Evolutionary conservation across 2,888 invertebrate species (phyloP), one percentile per base, ranked within the genome.

Genomic region (Dryococelus australis): DNA sequence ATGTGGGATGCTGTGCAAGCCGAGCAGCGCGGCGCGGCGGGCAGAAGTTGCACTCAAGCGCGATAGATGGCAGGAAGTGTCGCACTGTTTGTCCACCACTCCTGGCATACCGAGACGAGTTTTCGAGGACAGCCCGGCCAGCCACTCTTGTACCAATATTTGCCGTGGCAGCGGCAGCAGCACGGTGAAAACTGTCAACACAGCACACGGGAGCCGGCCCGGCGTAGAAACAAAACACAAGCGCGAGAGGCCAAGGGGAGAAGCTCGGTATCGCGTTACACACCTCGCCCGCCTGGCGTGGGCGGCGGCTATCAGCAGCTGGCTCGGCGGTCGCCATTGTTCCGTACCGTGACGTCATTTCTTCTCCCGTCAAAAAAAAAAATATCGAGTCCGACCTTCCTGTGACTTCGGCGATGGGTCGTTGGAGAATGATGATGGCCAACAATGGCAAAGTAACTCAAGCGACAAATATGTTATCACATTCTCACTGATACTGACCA

Each of bases 11-110:
- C 35, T 35, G 35, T 35, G 35, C 4, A 4, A 35, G 35, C 47
- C 47, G 16, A 8, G 47, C 47, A 47, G 9, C 47, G 12, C 10
- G 65, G 8, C 10, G 65, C 13, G 24, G 65, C 65, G 20, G 65
- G 65, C 20, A 65, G 1, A n/a, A 65, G 65, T 65, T 65, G 65
- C 65, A 65, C 65, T 65, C 65, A 0, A 65, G 65, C 65, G n/a
- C 65, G 65, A 8, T 65, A 65, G 65, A 65, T 65, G 65, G 65
- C 65, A 65, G 65, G 65, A 65, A 65, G 65, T 65, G 65, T 65
- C 65, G 65, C 65, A 6, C 8, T 65, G 65, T 65, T 65, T 65
- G 65, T 65, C 65, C 65, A 65, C 65, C 65, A 65, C 65, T 65
- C 65, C 65, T 65, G 65, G n/a, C 65, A 65, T n/a, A n/a, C 65